phyloP scores from a whole-genome alignment of 2,113 vertebrate genomes.

The Pterocles orientalis region DNA sequence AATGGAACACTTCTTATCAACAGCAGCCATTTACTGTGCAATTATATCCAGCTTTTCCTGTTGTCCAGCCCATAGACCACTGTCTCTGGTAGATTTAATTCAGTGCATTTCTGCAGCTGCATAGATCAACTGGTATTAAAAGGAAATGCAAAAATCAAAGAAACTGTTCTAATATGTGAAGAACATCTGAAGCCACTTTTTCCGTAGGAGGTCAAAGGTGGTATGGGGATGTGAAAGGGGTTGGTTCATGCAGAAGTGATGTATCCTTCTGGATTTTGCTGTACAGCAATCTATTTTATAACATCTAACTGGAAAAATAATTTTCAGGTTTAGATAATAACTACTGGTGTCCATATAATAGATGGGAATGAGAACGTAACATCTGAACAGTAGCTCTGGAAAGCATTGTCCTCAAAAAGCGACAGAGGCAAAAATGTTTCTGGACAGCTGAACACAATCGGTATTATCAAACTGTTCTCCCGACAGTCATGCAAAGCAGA shows the following conservation, averaged over 20 bases:
- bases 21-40: not conserved
- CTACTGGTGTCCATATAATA: not conserved
- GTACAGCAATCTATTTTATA: not conserved
- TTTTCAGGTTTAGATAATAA: not conserved
- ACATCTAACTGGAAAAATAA: not conserved
- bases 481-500: not conserved
- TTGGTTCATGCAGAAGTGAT: not conserved
- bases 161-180: not conserved
- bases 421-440: not conserved
- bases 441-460: not conserved
- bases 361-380: not conserved
- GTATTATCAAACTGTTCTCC: not conserved
- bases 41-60: not conserved
- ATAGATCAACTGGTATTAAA: not conserved
- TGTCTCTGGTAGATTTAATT: not conserved
- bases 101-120: not conserved
- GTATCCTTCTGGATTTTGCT: not conserved
- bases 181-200: not conserved
- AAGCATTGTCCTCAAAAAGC: not conserved
- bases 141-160: not conserved
- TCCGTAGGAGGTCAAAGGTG: not conserved
- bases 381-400: not conserved
- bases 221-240: not conserved
- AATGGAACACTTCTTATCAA: not conserved
- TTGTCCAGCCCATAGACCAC: not conserved